Evolutionary conservation across 1,140 invertebrate genomes (phyloP).

Genomic region (Vanessa atalanta): DNA sequence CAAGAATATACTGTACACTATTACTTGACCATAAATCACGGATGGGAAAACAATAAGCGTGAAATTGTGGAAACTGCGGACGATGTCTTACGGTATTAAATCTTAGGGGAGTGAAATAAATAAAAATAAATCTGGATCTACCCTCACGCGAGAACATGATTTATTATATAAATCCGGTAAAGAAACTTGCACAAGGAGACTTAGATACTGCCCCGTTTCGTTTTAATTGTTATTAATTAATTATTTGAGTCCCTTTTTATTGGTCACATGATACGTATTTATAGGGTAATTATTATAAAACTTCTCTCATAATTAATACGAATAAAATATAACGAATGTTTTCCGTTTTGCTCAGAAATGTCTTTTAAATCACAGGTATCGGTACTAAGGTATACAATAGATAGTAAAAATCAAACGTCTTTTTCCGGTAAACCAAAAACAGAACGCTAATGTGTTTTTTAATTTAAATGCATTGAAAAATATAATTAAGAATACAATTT

Average conservation of each 20-base stretch:
- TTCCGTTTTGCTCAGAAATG: no score
- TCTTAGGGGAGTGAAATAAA: slow-evolving; percentile 78
- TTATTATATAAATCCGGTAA: slow-evolving; percentile 66
- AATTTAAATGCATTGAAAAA: no score
- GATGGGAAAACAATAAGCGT: slow-evolving; percentile 81
- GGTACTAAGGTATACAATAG: no score
- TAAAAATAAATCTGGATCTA: slow-evolving; percentile 76
- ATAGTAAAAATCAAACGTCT: no score
- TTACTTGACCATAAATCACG: slow-evolving; percentile 78
- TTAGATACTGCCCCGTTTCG: slow-evolving; percentile 42
- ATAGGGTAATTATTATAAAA: background rate
- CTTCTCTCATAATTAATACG: background rate
- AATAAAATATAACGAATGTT: no score
- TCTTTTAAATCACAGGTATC: no score
- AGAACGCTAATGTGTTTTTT: no score
- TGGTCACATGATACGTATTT: slow-evolving; percentile 6
- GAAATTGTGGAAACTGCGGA: slow-evolving; percentile 79
- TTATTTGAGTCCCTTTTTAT: slow-evolving; percentile 29
- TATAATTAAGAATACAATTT: no score
- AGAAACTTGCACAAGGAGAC: slow-evolving; percentile 46
- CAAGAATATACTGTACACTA: slow-evolving; percentile 75
- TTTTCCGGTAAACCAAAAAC: no score
- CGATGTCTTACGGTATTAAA: slow-evolving; percentile 74
- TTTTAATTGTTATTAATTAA: slow-evolving; percentile 61
- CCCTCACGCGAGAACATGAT: slow-evolving; percentile 72